Evolutionary conservation across 2,888 invertebrate genomes (phyloP).

Genomic region (Norana najaformis): DNA sequence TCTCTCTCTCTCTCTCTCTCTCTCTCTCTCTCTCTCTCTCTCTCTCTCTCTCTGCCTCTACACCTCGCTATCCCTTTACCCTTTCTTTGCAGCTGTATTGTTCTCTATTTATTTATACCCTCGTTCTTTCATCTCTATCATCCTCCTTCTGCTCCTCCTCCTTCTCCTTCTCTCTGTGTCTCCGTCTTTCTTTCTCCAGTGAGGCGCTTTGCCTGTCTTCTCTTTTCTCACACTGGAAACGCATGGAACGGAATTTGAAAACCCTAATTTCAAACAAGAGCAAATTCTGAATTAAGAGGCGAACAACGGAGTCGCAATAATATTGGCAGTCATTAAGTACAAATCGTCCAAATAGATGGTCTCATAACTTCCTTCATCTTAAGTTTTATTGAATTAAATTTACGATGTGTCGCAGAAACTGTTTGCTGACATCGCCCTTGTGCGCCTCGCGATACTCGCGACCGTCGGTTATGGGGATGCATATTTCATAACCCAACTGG

Average conservation of each 20-base stretch:
- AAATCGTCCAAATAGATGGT: neutral
- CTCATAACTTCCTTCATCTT: slow-evolving; percentile 13
- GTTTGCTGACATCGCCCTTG: neutral
- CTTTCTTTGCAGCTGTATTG: too few species aligned
- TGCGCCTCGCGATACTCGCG: neutral
- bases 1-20: neutral
- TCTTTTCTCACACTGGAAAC: neutral
- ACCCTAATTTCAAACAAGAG: neutral
- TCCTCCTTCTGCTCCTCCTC: too few species aligned
- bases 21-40: too few species aligned
- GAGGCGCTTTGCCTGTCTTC: neutral
- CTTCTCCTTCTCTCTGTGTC: neutral
- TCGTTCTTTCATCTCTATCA: too few species aligned
- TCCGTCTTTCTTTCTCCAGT: too few species aligned
- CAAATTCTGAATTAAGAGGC: neutral
- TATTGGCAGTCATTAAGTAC: slow-evolving; percentile 13
- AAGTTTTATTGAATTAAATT: neutral
- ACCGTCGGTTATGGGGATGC: neutral
- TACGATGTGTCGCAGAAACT: neutral
- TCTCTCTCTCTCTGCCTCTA: too few species aligned
- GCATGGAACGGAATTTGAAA: slow-evolving; percentile 5
- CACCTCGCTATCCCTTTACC: neutral
- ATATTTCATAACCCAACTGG: neutral
- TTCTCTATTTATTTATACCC: too few species aligned
- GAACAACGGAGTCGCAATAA: neutral